phyloP scores from a whole-genome alignment of 2,113 vertebrate species.

The Varanus komodoensis region DNA sequence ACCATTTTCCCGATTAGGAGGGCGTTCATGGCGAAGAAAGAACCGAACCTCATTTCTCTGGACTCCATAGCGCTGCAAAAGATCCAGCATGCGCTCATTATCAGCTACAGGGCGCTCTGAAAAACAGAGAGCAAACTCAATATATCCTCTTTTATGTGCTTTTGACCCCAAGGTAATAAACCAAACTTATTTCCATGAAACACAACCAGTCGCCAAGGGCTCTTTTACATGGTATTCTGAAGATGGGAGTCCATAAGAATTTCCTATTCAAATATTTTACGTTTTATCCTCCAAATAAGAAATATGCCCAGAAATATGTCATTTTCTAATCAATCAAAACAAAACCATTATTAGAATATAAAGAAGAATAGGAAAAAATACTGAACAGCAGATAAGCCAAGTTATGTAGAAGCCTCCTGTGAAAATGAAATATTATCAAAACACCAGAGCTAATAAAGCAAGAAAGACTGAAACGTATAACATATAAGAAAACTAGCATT shows the following conservation, averaged over 20 bases:
- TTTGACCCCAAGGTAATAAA: neutral
- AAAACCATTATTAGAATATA: neutral
- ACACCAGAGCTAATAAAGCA: neutral
- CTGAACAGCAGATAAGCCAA: neutral
- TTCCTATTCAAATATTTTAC: neutral
- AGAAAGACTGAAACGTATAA: neutral
- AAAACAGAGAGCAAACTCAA: conserved; percentile 29
- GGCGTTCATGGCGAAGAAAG: conserved; percentile 90
- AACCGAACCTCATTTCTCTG: conserved; percentile 91
- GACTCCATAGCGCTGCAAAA: conserved; percentile 90
- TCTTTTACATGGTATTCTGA: neutral
- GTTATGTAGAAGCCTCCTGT: neutral
- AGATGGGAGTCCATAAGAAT: neutral
- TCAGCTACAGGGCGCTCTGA: conserved; percentile 90
- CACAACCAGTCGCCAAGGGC: neutral
- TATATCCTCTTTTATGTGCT: neutral
- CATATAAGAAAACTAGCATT: neutral
- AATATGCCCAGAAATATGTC: neutral
- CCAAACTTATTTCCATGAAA: neutral
- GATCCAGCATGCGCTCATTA: conserved; percentile 91
- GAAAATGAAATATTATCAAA: neutral
- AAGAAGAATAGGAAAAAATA: neutral
- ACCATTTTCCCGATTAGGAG: conserved; percentile 85
- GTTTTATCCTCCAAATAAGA: neutral
- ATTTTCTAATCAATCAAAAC: neutral